These are phyloP conservation scores for Felis catus DNA, from an alignment of 2,113 vertebrate species.

Conservation along the genomic window DNA sequence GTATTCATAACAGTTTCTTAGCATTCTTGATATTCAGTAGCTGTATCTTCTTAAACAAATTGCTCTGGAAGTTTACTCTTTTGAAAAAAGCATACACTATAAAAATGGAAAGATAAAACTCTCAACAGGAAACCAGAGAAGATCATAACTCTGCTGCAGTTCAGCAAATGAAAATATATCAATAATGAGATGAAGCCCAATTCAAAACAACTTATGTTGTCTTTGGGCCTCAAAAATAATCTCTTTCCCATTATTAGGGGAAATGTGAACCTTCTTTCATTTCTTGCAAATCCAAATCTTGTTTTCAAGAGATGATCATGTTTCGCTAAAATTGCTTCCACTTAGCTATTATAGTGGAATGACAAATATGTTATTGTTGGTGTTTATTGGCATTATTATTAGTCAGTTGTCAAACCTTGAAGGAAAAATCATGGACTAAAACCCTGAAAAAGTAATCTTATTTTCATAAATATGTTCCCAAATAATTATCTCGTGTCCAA, in stretches of 20 bases:
- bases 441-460: slow-evolving; percentile 68
- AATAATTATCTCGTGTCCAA: slow-evolving; percentile 74
- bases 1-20: slow-evolving; percentile 8
- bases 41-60: slow-evolving; percentile 75
- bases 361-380: slow-evolving; percentile 69
- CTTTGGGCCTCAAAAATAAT: slow-evolving; percentile 76
- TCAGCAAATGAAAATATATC: slow-evolving; percentile 79
- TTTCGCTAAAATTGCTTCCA: slow-evolving; percentile 75
- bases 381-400: slow-evolving; percentile 68
- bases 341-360: slow-evolving; percentile 65
- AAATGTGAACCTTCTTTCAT: slow-evolving; percentile 65
- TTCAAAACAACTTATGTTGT: slow-evolving; percentile 78
- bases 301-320: slow-evolving; percentile 68
- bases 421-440: slow-evolving; percentile 72
- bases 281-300: slow-evolving; percentile 70
- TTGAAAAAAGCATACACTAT: slow-evolving; percentile 71
- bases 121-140: slow-evolving; percentile 71
- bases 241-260: slow-evolving; percentile 74
- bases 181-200: slow-evolving; percentile 73
- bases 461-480: slow-evolving; percentile 79
- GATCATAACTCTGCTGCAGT: slow-evolving; percentile 68
- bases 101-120: slow-evolving; percentile 76
- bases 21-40: slow-evolving; percentile 61
- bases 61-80: slow-evolving; percentile 73
- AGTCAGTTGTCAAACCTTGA: slow-evolving; percentile 75